Percentiles rank a stretch among this genome's conserved stretches.
These are phyloP conservation scores for Urocynchramus pylzowi DNA, from an alignment of 2,113 vertebrate genomes.

Conservation along the genomic window DNA sequence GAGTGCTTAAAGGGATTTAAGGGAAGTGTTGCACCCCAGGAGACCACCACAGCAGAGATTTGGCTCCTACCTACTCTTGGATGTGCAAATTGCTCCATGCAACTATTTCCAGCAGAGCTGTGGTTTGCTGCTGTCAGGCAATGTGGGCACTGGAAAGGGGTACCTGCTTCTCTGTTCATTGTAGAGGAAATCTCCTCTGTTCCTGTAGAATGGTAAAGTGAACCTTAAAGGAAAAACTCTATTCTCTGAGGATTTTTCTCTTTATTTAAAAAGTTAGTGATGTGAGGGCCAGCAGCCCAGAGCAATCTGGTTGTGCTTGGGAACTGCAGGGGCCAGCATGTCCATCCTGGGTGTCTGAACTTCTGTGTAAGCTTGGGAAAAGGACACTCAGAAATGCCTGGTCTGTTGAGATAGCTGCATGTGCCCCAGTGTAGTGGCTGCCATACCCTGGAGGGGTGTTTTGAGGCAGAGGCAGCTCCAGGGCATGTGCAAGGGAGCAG, in stretches of 20 bases:
- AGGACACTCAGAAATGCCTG: not conserved
- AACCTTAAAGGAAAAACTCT: not conserved
- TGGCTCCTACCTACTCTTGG: not conserved
- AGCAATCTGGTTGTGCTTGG: not conserved
- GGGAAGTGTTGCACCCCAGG: not conserved
- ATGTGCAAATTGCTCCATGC: not conserved
- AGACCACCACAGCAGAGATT: not conserved
- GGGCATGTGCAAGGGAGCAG: rapidly evolving
- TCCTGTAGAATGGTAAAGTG: not conserved
- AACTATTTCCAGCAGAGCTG: not conserved
- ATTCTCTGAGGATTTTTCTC: not conserved
- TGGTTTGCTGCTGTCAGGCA: not conserved
- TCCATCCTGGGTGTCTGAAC: not conserved
- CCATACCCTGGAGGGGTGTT: not conserved
- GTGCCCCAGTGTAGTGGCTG: not conserved
- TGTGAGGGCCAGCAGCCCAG: not conserved
- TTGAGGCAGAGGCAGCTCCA: not conserved
- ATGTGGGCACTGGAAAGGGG: not conserved
- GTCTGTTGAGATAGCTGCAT: not conserved
- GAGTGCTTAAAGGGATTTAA: not conserved
- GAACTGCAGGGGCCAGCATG: not conserved
- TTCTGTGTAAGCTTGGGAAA: not conserved
- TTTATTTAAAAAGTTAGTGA: not conserved
- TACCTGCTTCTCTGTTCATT: not conserved
- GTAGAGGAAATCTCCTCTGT: not conserved